Percentiles rank a stretch among this genome's conserved stretches.
These are phyloP conservation scores for Zelleria hepariella DNA, from an alignment of 2,888 invertebrate species.

Conservation along the genomic window DNA sequence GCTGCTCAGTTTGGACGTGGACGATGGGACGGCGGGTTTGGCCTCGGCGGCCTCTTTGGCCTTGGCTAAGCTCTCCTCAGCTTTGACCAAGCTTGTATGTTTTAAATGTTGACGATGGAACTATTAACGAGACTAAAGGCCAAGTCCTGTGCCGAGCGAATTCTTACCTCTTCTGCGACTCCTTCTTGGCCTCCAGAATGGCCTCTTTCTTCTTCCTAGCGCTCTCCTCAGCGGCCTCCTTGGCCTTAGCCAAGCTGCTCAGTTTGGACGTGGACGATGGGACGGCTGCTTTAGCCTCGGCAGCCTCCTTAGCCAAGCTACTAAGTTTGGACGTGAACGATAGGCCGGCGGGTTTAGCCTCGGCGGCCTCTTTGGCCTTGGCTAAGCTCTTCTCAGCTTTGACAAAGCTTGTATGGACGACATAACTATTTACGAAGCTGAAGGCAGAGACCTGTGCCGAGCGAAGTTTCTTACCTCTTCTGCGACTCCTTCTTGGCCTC, in stretches of 20 bases:
- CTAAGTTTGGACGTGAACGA: background rate
- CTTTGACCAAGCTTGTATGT: background rate
- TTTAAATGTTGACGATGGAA: background rate
- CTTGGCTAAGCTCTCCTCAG: background rate
- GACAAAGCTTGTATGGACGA: background rate
- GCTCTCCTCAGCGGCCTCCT: constrained; percentile 35
- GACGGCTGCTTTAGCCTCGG: constrained; percentile 25
- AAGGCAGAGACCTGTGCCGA: too few species aligned
- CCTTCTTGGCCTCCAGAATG: too few species aligned
- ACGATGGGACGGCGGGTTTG: too few species aligned
- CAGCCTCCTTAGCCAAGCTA: background rate
- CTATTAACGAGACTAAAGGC: too few species aligned
- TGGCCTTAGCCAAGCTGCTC: constrained; percentile 29
- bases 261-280: constrained; percentile 41
- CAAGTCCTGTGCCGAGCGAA: too few species aligned
- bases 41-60: background rate
- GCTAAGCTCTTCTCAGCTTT: too few species aligned
- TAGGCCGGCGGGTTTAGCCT: too few species aligned
- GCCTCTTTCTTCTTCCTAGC: background rate
- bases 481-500: constrained; percentile 72
- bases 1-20: background rate
- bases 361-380: background rate
- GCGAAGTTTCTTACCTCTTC: constrained; percentile 46
- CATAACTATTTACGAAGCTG: too few species aligned
- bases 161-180: constrained; percentile 64